Base-by-base conservation (phyloP, 64 coral and sea anemone species). In the Catalaphyllia jardinei region DNA sequence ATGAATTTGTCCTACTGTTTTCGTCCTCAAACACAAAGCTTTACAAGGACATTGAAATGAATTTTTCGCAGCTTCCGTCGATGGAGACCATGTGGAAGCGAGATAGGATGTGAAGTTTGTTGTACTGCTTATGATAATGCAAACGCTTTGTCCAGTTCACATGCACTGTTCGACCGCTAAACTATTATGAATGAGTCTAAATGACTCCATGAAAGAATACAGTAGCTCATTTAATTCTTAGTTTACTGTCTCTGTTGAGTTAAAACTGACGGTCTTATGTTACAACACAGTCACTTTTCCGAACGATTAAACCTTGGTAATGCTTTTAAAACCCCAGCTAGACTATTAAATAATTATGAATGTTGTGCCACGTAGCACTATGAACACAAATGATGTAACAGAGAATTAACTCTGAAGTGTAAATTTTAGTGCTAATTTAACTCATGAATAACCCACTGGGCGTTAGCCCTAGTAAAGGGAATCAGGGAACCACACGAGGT, bases 51-150 rank as follows among this genome's bases (percentile, higher is more conserved):
- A n/a, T n/a, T 27, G 20, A 10, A 5, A 11, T 24, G 65, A 11
- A 69, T 11, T 50, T 50, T 8, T 77, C 19, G 22, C 74, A 20
- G 2, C 35, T 50, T 77, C 35, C 74, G 35, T 24, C 1, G 35
- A 4, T 24, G 14, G 49, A 50, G 31, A 18, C 10, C 19, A 77
- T 19, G 16, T 50, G 74, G 74, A 77, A 38, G 27, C 39, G 39
- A 77, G 74, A 42, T 77, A 77, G 39, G 74, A 38, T 52, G 35
- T 52, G 35, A 50, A n/a, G n/a, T 77, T 77, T 77, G 19, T 77
- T 46, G 35, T 13, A 69, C 1, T 6, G 25, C 7, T 69, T 8
- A 28, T 2, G 54, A 22, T 67, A 2, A 1, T 10, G 74, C 49
- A 77, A 42, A 77, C 42, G 39, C 18, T 77, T 77, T 77, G 74